Evolutionary conservation across 2,113 vertebrate species (phyloP).

Genomic region (Semnornis frantzii): DNA sequence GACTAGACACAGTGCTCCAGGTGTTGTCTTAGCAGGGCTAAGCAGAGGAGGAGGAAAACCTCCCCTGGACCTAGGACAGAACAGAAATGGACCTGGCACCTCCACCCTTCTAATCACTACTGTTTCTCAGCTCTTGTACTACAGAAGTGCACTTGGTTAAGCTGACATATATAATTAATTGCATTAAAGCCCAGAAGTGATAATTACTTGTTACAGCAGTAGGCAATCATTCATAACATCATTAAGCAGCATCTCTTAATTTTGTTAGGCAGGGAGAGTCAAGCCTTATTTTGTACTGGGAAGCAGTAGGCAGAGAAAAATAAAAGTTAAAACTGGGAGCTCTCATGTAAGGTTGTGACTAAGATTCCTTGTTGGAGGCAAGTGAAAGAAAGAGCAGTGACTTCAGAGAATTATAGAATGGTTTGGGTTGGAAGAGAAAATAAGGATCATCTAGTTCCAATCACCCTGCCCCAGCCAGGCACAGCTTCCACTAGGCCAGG

Average conservation of each 20-base stretch:
- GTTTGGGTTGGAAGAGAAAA: too few species aligned
- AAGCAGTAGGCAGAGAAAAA: neutral
- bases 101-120: neutral
- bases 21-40: too few species aligned
- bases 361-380: neutral
- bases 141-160: neutral
- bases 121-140: neutral
- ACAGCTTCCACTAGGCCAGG: too few species aligned
- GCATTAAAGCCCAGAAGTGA: neutral
- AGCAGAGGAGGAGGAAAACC: too few species aligned
- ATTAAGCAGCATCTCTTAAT: neutral
- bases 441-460: too few species aligned
- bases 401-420: neutral
- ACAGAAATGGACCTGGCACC: neutral
- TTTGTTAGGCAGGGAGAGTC: neutral
- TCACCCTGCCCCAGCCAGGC: too few species aligned
- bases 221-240: conserved; percentile 12
- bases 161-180: neutral
- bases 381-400: neutral
- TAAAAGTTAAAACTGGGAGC: neutral
- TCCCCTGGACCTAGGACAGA: too few species aligned
- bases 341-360: neutral
- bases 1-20: too few species aligned
- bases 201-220: conserved; percentile 24
- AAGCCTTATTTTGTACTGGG: neutral